Evolutionary conservation across 2,113 vertebrate species (phyloP), one percentile per base, ranked within the genome.

Genomic region (Felis chaus): DNA sequence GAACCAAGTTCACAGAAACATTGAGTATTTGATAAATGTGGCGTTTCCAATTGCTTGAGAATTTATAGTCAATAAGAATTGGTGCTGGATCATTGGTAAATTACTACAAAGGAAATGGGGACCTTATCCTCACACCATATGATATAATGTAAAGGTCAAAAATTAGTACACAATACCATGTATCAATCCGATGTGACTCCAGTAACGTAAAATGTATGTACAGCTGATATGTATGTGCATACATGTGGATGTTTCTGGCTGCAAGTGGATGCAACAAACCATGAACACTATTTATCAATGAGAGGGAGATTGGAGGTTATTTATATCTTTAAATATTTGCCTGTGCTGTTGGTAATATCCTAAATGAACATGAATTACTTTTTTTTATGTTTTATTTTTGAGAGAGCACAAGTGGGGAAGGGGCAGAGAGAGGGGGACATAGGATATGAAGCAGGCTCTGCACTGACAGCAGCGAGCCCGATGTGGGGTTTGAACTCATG

Each of bases 311-410:
- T 86, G 7, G 73, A 65, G 25, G 63, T 92, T 83, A 78, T 39
- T 96, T 89, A 21, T 82, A 74, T 29, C 19, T 97, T 91, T 83
- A 74, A 81, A 78, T 86, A 83, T 11, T 53, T 94, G 31, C 71
- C 9, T 95, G 19, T 82, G 57, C 11, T 82, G 76, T 84, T 90
- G 50, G 68, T 66, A 94, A 76, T 94, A 87, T 78, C 7, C 29
- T 33, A 71, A 81, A 79, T 94, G 25, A 82, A 89, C 41, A 78
- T 71, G 31, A 84, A 85, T 89, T 95, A 78, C 12, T 66, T 92
- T 92, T 57, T 57, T 55, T 5, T 21, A 57, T 57, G 18, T 57
- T 57, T 57, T 57, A 23, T 57, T 57, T 23, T 57, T 57, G 19
- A 57, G 7, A 57, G 19, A 57, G 55, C 19, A 57, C 19, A 57